Evolutionary conservation across 2,888 invertebrate genomes (phyloP).

Genomic region (Caenorhabditis sulstoni): DNA sequence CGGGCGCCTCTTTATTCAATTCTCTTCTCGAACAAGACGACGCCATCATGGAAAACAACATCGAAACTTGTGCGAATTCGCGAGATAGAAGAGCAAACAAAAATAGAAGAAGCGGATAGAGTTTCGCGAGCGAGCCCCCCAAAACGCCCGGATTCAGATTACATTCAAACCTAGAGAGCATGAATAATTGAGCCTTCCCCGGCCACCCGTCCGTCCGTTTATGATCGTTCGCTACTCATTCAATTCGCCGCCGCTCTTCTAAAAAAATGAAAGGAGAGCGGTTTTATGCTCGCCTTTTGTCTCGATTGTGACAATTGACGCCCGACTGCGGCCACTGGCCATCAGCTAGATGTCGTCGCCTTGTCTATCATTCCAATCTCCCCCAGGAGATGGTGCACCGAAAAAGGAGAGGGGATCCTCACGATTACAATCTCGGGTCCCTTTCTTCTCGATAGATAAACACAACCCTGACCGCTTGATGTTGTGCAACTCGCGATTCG

Average conservation of each 20-base stretch:
- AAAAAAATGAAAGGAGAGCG: constrained; percentile 25
- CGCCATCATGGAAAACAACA: constrained; percentile 44
- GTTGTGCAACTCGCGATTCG: constrained; percentile 44
- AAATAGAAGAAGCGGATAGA: constrained; percentile 41
- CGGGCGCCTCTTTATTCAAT: constrained; percentile 59
- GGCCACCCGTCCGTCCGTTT: constrained; percentile 28
- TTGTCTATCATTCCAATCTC: constrained; percentile 51
- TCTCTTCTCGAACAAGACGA: constrained; percentile 30
- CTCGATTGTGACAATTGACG: constrained; percentile 51
- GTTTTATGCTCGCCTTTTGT: constrained; percentile 50
- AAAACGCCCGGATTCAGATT: constrained; percentile 47
- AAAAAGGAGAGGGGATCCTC: constrained; percentile 14
- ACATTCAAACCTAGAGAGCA: constrained; percentile 26
- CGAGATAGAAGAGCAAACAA: constrained; percentile 19
- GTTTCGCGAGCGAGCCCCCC: constrained; percentile 23
- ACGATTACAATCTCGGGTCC: constrained; percentile 39
- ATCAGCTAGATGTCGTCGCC: constrained; percentile 45
- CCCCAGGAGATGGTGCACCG: constrained; percentile 27
- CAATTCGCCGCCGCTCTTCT: constrained; percentile 1
- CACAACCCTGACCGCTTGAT: constrained; percentile 46
- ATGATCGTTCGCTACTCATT: constrained; percentile 34
- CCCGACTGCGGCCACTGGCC: constrained; percentile 25
- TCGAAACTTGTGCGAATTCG: constrained; percentile 50
- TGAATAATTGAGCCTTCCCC: constrained; percentile 40
- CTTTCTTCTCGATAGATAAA: constrained; percentile 46